Conservation (phyloP, 2,797 vertebrate genomes). For the Neosalanx taihuensis region DNA sequence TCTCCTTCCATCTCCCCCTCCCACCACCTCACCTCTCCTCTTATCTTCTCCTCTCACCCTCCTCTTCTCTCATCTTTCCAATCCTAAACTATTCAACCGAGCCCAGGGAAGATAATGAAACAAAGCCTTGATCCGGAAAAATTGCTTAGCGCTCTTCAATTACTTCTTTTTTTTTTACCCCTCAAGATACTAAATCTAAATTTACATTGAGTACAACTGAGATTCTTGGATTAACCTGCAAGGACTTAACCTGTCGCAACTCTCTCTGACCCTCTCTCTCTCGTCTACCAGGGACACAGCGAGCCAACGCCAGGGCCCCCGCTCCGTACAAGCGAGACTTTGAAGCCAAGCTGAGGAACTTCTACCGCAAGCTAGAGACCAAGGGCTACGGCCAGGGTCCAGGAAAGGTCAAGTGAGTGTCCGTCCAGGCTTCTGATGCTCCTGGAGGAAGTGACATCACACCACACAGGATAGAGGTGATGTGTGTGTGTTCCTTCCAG, state of each 20-base stretch:
- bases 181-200: too few species aligned
- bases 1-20: neutral
- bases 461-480: neutral
- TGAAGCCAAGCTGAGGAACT: conserved; percentile 97
- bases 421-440: neutral
- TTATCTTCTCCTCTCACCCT: neutral
- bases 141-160: neutral
- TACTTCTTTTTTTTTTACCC: neutral
- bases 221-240: conserved; percentile 46
- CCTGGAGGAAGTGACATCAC: neutral
- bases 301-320: conserved; percentile 93
- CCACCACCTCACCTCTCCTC: neutral
- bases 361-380: conserved; percentile 96
- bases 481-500: conserved; percentile 61
- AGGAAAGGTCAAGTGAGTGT: conserved; percentile 92
- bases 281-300: conserved; percentile 82
- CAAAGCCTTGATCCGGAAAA: conserved; percentile 3
- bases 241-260: neutral
- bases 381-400: conserved; percentile 98
- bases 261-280: neutral
- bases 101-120: neutral
- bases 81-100: conserved; percentile 4
- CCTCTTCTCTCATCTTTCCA: neutral
- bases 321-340: conserved; percentile 97
- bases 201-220: conserved; percentile 2